phyloP scores from a whole-genome alignment of 2,797 vertebrate genomes.

The Crotalus adamanteus region DNA sequence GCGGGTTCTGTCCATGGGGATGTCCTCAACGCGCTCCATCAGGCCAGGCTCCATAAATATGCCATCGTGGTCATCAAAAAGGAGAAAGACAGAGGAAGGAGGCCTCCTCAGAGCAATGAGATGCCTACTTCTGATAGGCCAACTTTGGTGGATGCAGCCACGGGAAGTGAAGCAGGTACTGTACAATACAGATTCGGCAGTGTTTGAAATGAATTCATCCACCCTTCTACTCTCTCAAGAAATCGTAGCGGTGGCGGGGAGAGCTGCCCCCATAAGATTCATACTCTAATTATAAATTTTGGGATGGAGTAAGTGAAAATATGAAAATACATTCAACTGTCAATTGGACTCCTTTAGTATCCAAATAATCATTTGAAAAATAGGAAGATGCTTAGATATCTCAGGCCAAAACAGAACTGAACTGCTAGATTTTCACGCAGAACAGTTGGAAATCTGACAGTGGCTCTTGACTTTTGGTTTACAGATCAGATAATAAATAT shows the following conservation, averaged over 20 bases:
- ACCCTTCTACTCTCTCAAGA: not conserved
- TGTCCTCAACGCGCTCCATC: slow-evolving; percentile 84
- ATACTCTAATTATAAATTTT: slow-evolving; percentile 35
- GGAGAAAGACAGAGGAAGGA: slow-evolving; percentile 61
- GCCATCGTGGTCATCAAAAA: slow-evolving; percentile 82
- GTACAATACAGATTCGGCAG: slow-evolving; percentile 51
- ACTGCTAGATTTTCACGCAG: not conserved
- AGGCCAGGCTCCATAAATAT: slow-evolving; percentile 78
- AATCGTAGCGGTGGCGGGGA: slow-evolving; percentile 1
- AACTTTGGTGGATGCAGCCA: slow-evolving; percentile 50
- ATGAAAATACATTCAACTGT: slow-evolving; percentile 52
- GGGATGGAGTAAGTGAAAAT: slow-evolving; percentile 53
- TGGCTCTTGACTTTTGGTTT: not conserved
- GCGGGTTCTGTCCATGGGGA: slow-evolving; percentile 80
- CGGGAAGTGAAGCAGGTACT: slow-evolving; percentile 77
- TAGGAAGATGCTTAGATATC: slow-evolving; percentile 9
- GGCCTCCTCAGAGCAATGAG: slow-evolving; percentile 63
- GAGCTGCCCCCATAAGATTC: slow-evolving; percentile 49
- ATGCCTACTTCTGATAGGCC: slow-evolving; percentile 54
- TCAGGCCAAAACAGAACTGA: not conserved
- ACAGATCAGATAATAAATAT: not conserved
- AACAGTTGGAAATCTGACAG: slow-evolving; percentile 1
- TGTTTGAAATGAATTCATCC: slow-evolving; percentile 51
- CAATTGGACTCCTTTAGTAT: slow-evolving; percentile 50
- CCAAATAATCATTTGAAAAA: not conserved